Evolutionary conservation across 2,797 vertebrate genomes (phyloP).

Genomic region (Chelmon rostratus): DNA sequence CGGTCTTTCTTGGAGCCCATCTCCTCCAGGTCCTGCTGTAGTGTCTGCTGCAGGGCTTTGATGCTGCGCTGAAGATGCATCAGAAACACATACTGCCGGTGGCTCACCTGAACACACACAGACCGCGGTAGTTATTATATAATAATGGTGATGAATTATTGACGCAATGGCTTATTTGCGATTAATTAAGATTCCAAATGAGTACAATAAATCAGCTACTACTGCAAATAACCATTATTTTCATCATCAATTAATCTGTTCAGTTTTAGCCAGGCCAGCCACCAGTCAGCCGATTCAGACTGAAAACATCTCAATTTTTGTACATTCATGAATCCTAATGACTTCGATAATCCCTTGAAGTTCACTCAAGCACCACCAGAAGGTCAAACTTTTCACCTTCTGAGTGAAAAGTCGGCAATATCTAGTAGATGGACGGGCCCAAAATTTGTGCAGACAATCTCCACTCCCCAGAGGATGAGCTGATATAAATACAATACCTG

Average conservation of each 20-base stretch:
- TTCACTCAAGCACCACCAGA: neutral
- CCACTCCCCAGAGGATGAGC: neutral
- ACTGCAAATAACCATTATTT: neutral
- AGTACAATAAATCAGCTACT: neutral
- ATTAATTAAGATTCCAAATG: neutral
- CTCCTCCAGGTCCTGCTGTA: constrained; percentile 92
- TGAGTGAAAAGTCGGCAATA: neutral
- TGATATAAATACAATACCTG: too few relatives aligned
- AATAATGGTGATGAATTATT: neutral
- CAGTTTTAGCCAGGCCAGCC: neutral
- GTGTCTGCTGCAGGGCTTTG: constrained; percentile 90
- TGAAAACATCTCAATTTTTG: neutral
- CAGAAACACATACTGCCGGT: constrained; percentile 95
- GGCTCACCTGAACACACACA: constrained; percentile 88
- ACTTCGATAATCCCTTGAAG: neutral
- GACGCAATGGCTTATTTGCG: neutral
- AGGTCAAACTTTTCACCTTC: neutral
- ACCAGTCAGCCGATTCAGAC: neutral
- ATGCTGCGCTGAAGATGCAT: constrained; percentile 94
- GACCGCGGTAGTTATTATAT: neutral
- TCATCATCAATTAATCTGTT: neutral
- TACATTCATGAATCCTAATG: neutral
- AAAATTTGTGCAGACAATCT: neutral
- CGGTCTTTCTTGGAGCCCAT: constrained; percentile 79
- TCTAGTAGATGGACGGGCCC: neutral